Percentiles rank a stretch among this genome's conserved stretches.
Conservation (phyloP, 2,888 invertebrate species). For the Pterostichus niger region DNA sequence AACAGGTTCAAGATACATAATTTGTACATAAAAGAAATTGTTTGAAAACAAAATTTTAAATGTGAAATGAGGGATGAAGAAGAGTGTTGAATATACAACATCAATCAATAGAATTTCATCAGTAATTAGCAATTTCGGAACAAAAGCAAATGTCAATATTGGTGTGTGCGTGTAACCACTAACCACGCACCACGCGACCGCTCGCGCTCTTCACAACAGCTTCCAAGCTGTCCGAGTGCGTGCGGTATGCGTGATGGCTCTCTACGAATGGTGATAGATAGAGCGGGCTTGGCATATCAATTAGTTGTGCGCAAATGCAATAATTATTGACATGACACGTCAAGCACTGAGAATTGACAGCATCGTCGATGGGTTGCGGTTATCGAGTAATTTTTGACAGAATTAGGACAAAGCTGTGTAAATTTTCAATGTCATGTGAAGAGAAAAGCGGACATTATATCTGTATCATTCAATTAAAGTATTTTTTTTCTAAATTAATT, state of each 20-base stretch:
- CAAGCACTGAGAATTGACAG: constrained; percentile 3
- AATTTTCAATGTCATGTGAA: neutral
- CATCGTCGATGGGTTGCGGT: neutral
- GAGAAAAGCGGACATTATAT: no score
- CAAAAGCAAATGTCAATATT: constrained; percentile 23
- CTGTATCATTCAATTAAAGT: no score
- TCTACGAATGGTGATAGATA: constrained; percentile 20
- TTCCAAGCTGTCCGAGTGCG: neutral
- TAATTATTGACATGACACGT: constrained; percentile 53
- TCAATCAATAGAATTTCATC: constrained; percentile 16
- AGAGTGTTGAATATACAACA: neutral
- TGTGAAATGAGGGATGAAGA: no score
- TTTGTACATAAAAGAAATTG: no score
- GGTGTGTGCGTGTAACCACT: neutral
- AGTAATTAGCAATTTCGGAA: constrained; percentile 26
- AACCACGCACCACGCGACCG: no score
- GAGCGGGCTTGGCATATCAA: constrained; percentile 32
- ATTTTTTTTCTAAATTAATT: no score
- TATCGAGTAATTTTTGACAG: constrained; percentile 19
- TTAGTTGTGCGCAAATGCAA: constrained; percentile 30
- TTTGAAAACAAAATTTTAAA: no score
- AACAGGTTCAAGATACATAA: no score
- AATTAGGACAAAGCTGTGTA: neutral
- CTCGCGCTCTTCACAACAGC: no score
- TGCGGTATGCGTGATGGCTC: neutral